phyloP scores from a whole-genome alignment of 1,140 invertebrate genomes.

The Aporrectodea caliginosa region DNA sequence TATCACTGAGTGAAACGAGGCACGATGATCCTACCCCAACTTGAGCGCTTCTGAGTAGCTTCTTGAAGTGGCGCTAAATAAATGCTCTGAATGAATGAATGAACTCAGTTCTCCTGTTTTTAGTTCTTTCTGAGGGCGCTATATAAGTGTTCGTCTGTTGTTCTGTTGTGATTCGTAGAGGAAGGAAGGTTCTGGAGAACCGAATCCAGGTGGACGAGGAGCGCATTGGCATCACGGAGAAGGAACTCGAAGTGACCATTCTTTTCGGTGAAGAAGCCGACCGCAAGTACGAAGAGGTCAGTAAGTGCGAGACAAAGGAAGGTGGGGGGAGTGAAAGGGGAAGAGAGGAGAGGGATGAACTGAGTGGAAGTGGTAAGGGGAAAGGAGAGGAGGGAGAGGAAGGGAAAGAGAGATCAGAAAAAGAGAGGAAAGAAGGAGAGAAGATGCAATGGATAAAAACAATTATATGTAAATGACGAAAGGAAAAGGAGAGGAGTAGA shows the following conservation, averaged over 20 bases:
- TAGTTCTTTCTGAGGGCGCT: not conserved
- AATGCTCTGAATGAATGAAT: no score
- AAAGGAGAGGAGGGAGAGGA: not conserved
- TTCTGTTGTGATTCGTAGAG: conserved; percentile 61
- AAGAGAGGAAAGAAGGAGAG: not conserved
- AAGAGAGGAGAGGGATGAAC: not conserved
- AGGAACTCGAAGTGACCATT: conserved; percentile 95
- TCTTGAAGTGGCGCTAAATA: not conserved
- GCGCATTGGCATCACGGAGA: conserved; percentile 96
- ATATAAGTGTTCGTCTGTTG: not conserved
- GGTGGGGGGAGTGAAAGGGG: not conserved
- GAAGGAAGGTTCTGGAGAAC: conserved; percentile 98
- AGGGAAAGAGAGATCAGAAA: not conserved
- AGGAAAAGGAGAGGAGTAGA: not conserved
- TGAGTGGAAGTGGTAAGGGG: not conserved
- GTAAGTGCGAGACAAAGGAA: not conserved
- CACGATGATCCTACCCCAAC: not conserved
- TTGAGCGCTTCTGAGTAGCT: not conserved
- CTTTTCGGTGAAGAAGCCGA: conserved; percentile 98
- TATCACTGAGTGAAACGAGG: not conserved
- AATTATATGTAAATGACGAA: not conserved
- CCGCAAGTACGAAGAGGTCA: conserved; percentile 99
- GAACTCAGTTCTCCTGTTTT: no score
- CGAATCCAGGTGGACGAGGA: conserved; percentile 97
- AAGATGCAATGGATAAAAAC: not conserved